A percentile compares a stretch with the other conserved stretches of the same genome.
Evolutionary conservation across 2,113 vertebrate genomes (phyloP).

Genomic region (Gadus chalcogrammus): DNA sequence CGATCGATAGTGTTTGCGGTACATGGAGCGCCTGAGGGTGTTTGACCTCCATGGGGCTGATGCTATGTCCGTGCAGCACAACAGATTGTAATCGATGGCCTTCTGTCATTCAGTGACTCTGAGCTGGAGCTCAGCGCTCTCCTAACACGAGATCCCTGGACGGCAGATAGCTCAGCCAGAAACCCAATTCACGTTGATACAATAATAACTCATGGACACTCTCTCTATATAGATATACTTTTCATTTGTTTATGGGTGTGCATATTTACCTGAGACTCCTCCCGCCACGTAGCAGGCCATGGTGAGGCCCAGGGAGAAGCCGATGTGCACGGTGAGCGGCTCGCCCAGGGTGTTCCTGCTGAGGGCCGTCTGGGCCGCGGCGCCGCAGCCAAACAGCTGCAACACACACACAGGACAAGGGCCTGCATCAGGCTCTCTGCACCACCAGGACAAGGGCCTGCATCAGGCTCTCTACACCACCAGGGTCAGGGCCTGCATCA

Average conservation of each 20-base stretch:
- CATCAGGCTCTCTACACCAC: background rate
- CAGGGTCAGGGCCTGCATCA: too few species aligned
- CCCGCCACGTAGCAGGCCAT: constrained; percentile 84
- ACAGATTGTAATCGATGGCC: constrained; percentile 57
- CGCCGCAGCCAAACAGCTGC: constrained; percentile 82
- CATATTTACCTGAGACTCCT: constrained; percentile 85
- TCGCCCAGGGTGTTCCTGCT: constrained; percentile 81
- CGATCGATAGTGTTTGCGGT: constrained; percentile 63
- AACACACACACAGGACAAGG: constrained; percentile 6
- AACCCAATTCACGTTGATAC: too few species aligned
- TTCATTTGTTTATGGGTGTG: too few species aligned
- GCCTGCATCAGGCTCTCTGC: background rate
- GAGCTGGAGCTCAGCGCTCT: constrained; percentile 39
- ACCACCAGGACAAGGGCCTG: background rate
- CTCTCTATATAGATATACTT: too few species aligned
- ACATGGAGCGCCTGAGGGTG: constrained; percentile 61
- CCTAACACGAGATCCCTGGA: too few species aligned
- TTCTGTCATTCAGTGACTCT: constrained; percentile 35
- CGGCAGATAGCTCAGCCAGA: too few species aligned
- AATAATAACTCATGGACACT: too few species aligned
- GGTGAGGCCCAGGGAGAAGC: constrained; percentile 84
- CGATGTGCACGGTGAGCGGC: constrained; percentile 76
- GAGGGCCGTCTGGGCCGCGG: constrained; percentile 84
- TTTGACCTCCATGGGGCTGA: constrained; percentile 57
- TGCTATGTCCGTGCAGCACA: constrained; percentile 7